These are phyloP conservation scores for Amphiprion clarkii DNA, from an alignment of 2,797 vertebrate species.

Conservation along the genomic window DNA sequence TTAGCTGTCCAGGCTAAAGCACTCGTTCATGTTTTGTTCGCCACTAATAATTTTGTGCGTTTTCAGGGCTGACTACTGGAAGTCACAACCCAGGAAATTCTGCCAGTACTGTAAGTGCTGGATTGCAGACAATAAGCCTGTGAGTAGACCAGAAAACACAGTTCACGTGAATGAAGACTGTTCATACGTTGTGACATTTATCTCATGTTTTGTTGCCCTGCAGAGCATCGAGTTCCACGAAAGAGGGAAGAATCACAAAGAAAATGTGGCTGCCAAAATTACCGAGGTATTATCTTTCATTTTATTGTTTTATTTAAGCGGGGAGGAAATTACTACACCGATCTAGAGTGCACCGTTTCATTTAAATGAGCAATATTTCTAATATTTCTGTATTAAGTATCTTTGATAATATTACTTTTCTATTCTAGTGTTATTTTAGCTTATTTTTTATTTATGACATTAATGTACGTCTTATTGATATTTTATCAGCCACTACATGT, in stretches of 20 bases:
- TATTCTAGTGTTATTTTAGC: too few species aligned
- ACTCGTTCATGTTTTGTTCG: background rate
- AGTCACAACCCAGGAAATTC: conserved; percentile 98
- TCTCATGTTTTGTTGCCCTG: conserved; percentile 44
- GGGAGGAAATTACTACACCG: background rate
- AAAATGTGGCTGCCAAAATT: conserved; percentile 98
- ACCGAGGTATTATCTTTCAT: conserved; percentile 87
- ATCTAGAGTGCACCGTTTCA: background rate
- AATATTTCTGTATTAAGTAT: too few species aligned
- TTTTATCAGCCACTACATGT: too few species aligned
- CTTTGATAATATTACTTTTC: too few species aligned
- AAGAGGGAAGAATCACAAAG: conserved; percentile 98
- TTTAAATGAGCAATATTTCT: too few species aligned
- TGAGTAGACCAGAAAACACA: conserved; percentile 73
- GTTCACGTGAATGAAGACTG: background rate
- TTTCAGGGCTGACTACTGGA: conserved; percentile 98
- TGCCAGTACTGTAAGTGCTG: conserved; percentile 99
- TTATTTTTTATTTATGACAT: too few species aligned
- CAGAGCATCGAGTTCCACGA: conserved; percentile 99
- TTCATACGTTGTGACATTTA: background rate
- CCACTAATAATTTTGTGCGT: background rate
- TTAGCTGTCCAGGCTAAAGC: conserved; percentile 58
- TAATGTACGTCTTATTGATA: too few species aligned
- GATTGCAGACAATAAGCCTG: conserved; percentile 99
- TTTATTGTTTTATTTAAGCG: background rate